Conservation (phyloP, 2,888 invertebrate species). For the Marronus borbonicus region DNA sequence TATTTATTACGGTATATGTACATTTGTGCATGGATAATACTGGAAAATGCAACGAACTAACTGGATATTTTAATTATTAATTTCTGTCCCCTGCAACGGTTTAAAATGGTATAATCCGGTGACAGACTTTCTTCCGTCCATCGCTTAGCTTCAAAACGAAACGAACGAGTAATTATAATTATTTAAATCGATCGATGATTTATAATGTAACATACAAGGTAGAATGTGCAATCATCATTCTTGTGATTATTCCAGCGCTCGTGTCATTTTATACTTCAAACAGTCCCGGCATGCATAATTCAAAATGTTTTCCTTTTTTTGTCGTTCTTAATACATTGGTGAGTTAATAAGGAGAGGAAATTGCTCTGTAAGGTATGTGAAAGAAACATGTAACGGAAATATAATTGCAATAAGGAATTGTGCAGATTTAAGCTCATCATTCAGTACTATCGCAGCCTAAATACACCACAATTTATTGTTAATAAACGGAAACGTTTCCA, state of each 20-base stretch:
- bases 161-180: neutral
- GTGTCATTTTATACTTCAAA: neutral
- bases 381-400: neutral
- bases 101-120: neutral
- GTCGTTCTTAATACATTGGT: neutral
- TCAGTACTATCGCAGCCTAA: too few relatives aligned
- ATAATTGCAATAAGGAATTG: neutral
- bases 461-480: too few relatives aligned
- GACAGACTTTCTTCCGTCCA: neutral
- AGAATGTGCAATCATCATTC: neutral
- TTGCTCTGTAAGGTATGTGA: neutral
- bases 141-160: neutral
- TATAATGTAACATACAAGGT: neutral
- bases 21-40: too few relatives aligned
- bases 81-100: neutral
- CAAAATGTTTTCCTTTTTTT: neutral
- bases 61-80: neutral
- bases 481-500: too few relatives aligned
- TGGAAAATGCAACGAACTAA: neutral
- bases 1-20: too few relatives aligned
- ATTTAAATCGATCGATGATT: constrained; percentile 1
- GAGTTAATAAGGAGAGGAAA: neutral
- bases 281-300: constrained; percentile 5
- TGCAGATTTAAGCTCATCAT: too few relatives aligned
- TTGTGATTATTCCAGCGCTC: neutral